A percentile compares a stretch with the other conserved stretches of the same genome.
Conservation (phyloP, 1,140 invertebrate genomes). For the Eupristina koningsbergeri region DNA sequence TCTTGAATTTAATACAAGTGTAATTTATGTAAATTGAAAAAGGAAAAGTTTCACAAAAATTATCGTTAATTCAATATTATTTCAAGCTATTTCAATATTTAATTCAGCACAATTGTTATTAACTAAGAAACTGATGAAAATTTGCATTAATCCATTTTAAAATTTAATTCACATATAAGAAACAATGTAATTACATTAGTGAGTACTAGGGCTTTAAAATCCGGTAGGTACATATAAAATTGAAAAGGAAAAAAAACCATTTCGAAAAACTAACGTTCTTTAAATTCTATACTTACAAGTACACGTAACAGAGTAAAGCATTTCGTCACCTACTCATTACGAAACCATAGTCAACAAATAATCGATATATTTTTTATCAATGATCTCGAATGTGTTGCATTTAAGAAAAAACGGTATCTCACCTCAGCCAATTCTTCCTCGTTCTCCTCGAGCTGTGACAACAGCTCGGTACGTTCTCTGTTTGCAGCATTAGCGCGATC, state of each 20-base stretch:
- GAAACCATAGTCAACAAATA: too few species aligned
- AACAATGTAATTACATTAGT: background rate
- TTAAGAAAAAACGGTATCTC: slow-evolving; percentile 22
- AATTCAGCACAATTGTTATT: background rate
- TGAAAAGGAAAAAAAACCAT: too few species aligned
- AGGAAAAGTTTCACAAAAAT: background rate
- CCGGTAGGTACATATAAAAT: too few species aligned
- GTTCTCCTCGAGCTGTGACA: slow-evolving; percentile 90
- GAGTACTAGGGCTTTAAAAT: too few species aligned
- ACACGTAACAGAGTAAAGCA: background rate
- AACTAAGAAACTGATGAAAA: background rate
- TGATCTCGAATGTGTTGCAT: too few species aligned
- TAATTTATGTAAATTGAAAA: too few species aligned
- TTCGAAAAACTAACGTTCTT: background rate
- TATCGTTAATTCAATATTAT: background rate
- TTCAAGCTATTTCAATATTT: background rate
- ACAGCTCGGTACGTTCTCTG: slow-evolving; percentile 86
- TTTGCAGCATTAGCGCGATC: slow-evolving; percentile 82
- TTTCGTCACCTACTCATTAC: slow-evolving; percentile 4
- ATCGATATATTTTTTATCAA: too few species aligned
- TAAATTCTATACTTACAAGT: background rate
- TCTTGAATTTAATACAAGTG: too few species aligned
- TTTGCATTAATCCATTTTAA: background rate
- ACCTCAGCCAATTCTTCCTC: slow-evolving; percentile 92
- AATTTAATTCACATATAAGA: background rate